Evolutionary conservation across 2,797 vertebrate genomes (phyloP).

Genomic region (Hemitrygon akajei): DNA sequence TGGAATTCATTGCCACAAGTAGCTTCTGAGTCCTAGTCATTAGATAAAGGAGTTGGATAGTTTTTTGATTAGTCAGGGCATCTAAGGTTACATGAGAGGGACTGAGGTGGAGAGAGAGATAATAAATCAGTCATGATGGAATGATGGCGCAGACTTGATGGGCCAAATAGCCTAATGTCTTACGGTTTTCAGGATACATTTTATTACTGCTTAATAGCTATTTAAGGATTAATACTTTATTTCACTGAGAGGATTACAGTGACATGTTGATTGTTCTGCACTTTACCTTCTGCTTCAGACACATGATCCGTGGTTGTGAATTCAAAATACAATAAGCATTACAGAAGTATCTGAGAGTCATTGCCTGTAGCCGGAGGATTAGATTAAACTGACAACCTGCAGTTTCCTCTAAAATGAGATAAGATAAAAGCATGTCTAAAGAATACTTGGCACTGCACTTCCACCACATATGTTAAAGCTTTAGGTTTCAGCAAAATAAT

Average conservation of each 20-base stretch:
- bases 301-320: background rate
- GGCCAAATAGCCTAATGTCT: too few species aligned
- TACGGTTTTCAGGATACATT: background rate
- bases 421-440: background rate
- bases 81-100: too few species aligned
- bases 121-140: too few species aligned
- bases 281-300: background rate
- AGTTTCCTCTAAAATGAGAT: background rate
- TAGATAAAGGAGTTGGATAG: too few species aligned
- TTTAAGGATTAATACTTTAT: background rate
- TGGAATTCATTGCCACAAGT: too few species aligned
- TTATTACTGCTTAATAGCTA: background rate
- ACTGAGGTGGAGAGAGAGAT: too few species aligned
- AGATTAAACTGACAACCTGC: background rate
- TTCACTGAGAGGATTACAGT: background rate
- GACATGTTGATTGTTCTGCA: background rate
- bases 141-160: too few species aligned
- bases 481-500: background rate
- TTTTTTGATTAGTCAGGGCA: too few species aligned
- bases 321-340: background rate
- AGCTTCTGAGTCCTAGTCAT: too few species aligned
- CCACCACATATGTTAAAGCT: background rate
- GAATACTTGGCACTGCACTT: background rate
- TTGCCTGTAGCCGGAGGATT: conserved; percentile 8
- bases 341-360: background rate